These are phyloP conservation scores for Mormyrus iriodes DNA, from an alignment of 2,113 vertebrate species.

Conservation along the genomic window DNA sequence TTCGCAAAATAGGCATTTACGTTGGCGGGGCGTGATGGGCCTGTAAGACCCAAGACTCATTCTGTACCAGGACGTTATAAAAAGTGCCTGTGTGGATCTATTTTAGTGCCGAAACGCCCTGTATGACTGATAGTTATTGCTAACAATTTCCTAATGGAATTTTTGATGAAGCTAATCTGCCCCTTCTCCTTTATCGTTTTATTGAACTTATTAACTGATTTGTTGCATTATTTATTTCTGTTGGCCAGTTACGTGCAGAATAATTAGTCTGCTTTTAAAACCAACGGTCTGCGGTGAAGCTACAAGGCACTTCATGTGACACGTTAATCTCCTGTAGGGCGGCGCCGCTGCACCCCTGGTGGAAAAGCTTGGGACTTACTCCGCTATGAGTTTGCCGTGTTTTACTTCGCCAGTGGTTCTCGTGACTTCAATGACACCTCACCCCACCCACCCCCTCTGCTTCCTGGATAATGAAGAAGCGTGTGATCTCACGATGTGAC, in stretches of 20 bases:
- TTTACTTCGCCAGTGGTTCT: background rate
- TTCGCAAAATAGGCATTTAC: background rate
- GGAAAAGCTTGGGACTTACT: background rate
- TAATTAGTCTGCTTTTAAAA: slow-evolving; percentile 1
- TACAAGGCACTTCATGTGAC: background rate
- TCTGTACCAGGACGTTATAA: slow-evolving; percentile 31
- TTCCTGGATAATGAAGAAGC: background rate
- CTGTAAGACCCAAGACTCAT: background rate
- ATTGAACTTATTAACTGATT: slow-evolving; percentile 4
- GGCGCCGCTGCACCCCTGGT: background rate
- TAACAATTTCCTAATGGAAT: slow-evolving; percentile 48
- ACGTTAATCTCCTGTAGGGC: background rate
- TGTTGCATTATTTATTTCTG: background rate
- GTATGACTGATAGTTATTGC: slow-evolving; percentile 56
- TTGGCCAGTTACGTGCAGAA: background rate
- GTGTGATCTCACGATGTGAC: background rate
- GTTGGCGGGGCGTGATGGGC: background rate
- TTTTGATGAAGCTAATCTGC: slow-evolving; percentile 59
- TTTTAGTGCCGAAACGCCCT: slow-evolving; percentile 42
- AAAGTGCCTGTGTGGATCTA: slow-evolving; percentile 27
- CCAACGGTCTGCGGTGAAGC: background rate
- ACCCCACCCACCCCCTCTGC: no score
- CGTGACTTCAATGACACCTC: background rate
- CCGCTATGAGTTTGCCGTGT: background rate
- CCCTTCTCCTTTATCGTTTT: background rate